Evolutionary conservation across 2,797 vertebrate species (phyloP).

Genomic region (Helarctos malayanus): DNA sequence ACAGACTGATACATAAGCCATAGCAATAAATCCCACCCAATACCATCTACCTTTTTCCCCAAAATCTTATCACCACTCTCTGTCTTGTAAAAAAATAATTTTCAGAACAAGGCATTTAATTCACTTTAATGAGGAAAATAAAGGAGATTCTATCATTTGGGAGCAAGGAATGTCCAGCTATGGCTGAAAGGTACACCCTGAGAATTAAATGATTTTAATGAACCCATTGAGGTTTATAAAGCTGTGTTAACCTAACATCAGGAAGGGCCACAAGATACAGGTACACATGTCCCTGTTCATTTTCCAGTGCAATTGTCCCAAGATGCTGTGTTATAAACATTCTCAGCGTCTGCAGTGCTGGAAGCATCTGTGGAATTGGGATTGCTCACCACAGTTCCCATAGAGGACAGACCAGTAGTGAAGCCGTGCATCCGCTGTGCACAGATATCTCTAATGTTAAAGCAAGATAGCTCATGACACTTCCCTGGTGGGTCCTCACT

Average conservation of each 20-base stretch:
- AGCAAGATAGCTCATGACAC: conserved; percentile 92
- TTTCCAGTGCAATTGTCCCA: conserved; percentile 89
- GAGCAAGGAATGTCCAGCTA: conserved; percentile 90
- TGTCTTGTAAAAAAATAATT: conserved; percentile 86
- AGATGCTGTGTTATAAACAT: conserved; percentile 87
- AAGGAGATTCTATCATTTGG: conserved; percentile 87
- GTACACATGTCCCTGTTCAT: conserved; percentile 84
- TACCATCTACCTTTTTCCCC: conserved; percentile 69
- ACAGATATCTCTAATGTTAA: conserved; percentile 95
- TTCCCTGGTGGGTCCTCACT: conserved; percentile 90
- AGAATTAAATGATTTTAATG: conserved; percentile 90
- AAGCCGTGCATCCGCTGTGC: conserved; percentile 94
- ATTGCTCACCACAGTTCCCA: conserved; percentile 92
- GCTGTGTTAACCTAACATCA: conserved; percentile 86
- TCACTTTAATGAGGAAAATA: conserved; percentile 87
- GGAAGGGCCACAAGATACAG: conserved; percentile 66
- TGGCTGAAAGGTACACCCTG: conserved; percentile 92
- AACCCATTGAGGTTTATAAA: conserved; percentile 86
- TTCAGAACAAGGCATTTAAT: conserved; percentile 86
- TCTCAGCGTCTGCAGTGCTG: conserved; percentile 93
- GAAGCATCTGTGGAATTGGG: conserved; percentile 95
- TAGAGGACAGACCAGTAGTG: conserved; percentile 93
- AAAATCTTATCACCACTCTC: conserved; percentile 78
- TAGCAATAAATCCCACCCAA: conserved; percentile 73
- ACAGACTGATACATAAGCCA: conserved; percentile 79